These are phyloP conservation scores for Ectemnius continuus DNA, from an alignment of 2,888 invertebrate genomes.

Conservation along the genomic window DNA sequence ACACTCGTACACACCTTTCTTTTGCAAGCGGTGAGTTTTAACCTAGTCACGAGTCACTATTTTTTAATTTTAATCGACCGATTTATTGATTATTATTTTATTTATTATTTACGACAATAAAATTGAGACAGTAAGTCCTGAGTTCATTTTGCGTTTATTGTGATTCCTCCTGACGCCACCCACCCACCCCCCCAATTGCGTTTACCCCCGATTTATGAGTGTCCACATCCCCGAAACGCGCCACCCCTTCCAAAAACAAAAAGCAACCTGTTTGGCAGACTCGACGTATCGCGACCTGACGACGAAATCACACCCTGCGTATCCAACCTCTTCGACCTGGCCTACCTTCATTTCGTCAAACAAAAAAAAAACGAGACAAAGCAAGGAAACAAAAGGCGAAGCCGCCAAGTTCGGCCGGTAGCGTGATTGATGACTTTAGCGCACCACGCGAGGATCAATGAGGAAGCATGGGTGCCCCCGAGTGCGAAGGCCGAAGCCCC, in stretches of 20 bases:
- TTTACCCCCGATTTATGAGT: conserved; percentile 16
- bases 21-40: conserved; percentile 77
- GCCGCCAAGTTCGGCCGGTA: too few relatives aligned
- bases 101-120: conserved; percentile 74
- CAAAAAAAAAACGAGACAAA: conserved; percentile 33
- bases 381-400: too few relatives aligned
- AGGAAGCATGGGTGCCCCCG: not conserved
- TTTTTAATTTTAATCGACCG: conserved; percentile 73
- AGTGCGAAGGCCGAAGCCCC: conserved; percentile 11
- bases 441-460: too few relatives aligned
- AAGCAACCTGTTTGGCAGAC: conserved; percentile 7
- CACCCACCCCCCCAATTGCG: not conserved
- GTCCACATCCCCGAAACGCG: conserved; percentile 17
- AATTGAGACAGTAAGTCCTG: conserved; percentile 60
- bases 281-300: conserved; percentile 21
- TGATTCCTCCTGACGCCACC: not conserved
- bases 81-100: conserved; percentile 77
- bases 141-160: conserved; percentile 44
- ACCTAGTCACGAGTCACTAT: conserved; percentile 78
- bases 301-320: conserved; percentile 25
- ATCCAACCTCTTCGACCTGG: conserved; percentile 55
- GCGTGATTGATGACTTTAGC: too few relatives aligned
- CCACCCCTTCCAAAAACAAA: conserved; percentile 16
- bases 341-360: conserved; percentile 56
- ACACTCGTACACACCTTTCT: conserved; percentile 63